Conservation (phyloP, 2,113 vertebrate genomes). For the Mugil cephalus region DNA sequence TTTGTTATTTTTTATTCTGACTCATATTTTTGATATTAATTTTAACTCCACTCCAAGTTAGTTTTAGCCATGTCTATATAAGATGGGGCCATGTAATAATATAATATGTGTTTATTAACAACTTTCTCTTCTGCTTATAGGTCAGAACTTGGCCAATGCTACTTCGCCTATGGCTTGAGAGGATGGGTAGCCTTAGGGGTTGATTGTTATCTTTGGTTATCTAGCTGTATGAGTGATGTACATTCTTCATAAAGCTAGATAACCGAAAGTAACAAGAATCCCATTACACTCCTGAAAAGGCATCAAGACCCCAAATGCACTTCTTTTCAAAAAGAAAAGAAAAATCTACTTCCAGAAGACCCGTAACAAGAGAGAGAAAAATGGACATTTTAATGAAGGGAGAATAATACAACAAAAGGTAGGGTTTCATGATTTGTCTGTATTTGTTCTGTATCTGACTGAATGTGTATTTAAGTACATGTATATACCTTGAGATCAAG, state of each 20-base stretch:
- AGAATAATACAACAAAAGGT: slow-evolving; percentile 51
- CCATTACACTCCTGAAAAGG: slow-evolving; percentile 96
- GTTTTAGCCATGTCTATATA: not conserved
- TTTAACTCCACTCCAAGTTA: not conserved
- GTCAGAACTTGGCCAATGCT: slow-evolving; percentile 60
- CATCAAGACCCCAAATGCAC: slow-evolving; percentile 71
- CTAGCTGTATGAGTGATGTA: slow-evolving; percentile 99
- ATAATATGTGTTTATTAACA: slow-evolving; percentile 26
- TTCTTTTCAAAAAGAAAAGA: slow-evolving; percentile 1
- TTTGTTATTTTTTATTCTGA: not conserved
- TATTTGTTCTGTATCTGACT: not conserved
- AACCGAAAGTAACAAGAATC: slow-evolving; percentile 98
- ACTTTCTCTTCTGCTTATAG: slow-evolving; percentile 69
- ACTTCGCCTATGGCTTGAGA: slow-evolving; percentile 58
- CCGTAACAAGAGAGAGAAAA: slow-evolving; percentile 6
- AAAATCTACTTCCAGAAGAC: slow-evolving; percentile 8
- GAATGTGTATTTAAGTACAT: not conserved
- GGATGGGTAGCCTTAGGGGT: slow-evolving; percentile 90
- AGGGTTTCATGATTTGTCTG: slow-evolving; percentile 10
- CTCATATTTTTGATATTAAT: not conserved
- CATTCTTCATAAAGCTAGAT: slow-evolving; percentile 93
- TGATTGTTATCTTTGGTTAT: slow-evolving; percentile 99
- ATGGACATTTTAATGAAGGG: slow-evolving; percentile 34
- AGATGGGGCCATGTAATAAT: not conserved
- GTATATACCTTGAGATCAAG: not conserved